phyloP scores from a whole-genome alignment of 1,140 invertebrate species.

The Apis cerana region DNA sequence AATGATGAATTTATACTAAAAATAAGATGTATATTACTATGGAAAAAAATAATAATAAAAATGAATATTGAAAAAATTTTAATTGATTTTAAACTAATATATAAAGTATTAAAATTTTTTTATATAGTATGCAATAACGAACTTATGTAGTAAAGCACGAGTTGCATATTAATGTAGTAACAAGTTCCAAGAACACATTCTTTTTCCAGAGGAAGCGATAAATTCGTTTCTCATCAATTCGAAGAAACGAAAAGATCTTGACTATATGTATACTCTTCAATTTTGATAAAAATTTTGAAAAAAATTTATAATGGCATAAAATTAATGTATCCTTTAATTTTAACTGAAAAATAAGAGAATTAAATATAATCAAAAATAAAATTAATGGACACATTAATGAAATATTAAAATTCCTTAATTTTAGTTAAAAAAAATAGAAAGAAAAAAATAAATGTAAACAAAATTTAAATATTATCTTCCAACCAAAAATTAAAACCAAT shows the following conservation, averaged over 20 bases:
- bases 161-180: slow-evolving; percentile 6
- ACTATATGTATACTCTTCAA: neutral
- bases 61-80: too few relatives aligned
- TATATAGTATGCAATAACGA: neutral
- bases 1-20: too few relatives aligned
- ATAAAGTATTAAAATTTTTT: neutral
- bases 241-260: neutral
- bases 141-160: neutral
- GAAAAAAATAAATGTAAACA: neutral
- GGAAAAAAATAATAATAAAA: too few relatives aligned
- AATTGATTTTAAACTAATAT: neutral
- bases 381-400: too few relatives aligned
- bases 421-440: neutral
- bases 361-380: neutral
- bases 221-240: slow-evolving; percentile 20
- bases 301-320: neutral
- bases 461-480: neutral
- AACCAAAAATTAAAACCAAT: neutral
- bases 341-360: neutral
- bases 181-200: slow-evolving; percentile 20
- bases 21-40: too few relatives aligned
- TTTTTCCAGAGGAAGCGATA: slow-evolving; percentile 31
- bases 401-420: neutral
- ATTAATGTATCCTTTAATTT: neutral
- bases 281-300: slow-evolving; percentile 5